Evolutionary conservation across 92 coral and sea anemone genomes (phyloP), one percentile per base, ranked within the genome.

Genomic region (Metridium senile): DNA sequence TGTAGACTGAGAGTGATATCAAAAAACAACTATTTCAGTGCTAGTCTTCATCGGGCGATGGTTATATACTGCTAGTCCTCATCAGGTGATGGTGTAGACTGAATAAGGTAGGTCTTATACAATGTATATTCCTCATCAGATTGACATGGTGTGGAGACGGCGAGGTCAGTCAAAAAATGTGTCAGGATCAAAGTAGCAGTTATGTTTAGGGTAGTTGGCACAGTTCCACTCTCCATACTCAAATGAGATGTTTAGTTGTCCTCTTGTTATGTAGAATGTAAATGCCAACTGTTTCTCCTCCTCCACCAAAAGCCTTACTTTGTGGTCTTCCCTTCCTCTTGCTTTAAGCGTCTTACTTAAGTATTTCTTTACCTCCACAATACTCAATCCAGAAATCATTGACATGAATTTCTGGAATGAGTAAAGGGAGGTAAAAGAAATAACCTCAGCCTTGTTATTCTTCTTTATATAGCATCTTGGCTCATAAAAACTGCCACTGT

Each of bases 191-290:
- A 59, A 22, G 31, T 59, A 8, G 43, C 69, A 28, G 39, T 20
- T 58, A 74, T 77, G 88, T 10, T 47, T 34, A 49, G 88, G 88
- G 57, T 31, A 84, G 29, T 82, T 82, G 61, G 58, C 58, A 62
- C 56, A 62, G 64, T 82, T 82, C 87, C 87, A 82, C 70, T 76
- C 83, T 61, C 88, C 88, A 77, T 30, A 84, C 52, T 77, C 43
- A 58, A 84, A 84, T 71, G 27, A 58, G 32, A 76, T 18, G 27
- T 9, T 16, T 0, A 83, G 57, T 30, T 76, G 71, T 20, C 77
- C 78, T 23, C 68, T 49, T 65, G 33, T 43, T 28, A 28, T 68
- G 26, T 62, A 70, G 71, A 75, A 83, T 23, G 32, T n/a, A 31
- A 84, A 56, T 28, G 75, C 77, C 70, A 84, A 71, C 73, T 72